A percentile compares a stretch with the other conserved stretches of the same genome.
These are phyloP conservation scores for Eupithecia abbreviata DNA, from an alignment of 2,888 invertebrate species.

Conservation along the genomic window DNA sequence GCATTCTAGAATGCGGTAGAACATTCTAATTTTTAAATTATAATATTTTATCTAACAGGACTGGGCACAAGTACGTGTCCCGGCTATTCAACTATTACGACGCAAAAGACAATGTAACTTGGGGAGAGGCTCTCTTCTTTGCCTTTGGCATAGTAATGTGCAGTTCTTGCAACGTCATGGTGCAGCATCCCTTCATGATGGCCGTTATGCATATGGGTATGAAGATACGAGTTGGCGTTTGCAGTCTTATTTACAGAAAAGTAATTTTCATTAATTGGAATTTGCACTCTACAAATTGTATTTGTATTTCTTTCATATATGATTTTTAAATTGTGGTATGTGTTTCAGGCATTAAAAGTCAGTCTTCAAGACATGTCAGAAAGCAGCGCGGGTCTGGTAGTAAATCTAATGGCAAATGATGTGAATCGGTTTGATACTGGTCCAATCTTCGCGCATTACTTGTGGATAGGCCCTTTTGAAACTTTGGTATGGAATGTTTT, in stretches of 20 bases:
- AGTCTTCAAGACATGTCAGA: slow-evolving; percentile 75
- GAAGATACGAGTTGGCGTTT: slow-evolving; percentile 91
- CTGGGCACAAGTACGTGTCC: slow-evolving; percentile 82
- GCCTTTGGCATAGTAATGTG: slow-evolving; percentile 86
- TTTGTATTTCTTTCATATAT: background rate
- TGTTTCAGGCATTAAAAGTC: slow-evolving; percentile 71
- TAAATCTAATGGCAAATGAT: slow-evolving; percentile 89
- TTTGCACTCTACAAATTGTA: background rate
- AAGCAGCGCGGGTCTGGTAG: slow-evolving; percentile 76
- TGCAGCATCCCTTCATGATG: slow-evolving; percentile 88
- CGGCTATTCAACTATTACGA: slow-evolving; percentile 85
- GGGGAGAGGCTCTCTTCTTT: slow-evolving; percentile 86
- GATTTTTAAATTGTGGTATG: background rate
- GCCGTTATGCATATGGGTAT: slow-evolving; percentile 91
- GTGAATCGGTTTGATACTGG: slow-evolving; percentile 89
- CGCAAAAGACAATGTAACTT: slow-evolving; percentile 75
- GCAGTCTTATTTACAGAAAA: slow-evolving; percentile 94
- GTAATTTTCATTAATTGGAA: slow-evolving; percentile 66
- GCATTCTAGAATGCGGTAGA: background rate
- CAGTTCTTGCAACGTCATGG: slow-evolving; percentile 85
- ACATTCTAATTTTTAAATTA: too few species aligned
- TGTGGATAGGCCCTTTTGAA: slow-evolving; percentile 90
- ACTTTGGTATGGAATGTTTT: slow-evolving; percentile 74
- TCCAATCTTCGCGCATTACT: slow-evolving; percentile 87
- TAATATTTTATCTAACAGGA: slow-evolving; percentile 22